A percentile compares a stretch with the other conserved stretches of the same genome.
Evolutionary conservation across 2,888 invertebrate species (phyloP).

Genomic region (Drosophila phalerata): DNA sequence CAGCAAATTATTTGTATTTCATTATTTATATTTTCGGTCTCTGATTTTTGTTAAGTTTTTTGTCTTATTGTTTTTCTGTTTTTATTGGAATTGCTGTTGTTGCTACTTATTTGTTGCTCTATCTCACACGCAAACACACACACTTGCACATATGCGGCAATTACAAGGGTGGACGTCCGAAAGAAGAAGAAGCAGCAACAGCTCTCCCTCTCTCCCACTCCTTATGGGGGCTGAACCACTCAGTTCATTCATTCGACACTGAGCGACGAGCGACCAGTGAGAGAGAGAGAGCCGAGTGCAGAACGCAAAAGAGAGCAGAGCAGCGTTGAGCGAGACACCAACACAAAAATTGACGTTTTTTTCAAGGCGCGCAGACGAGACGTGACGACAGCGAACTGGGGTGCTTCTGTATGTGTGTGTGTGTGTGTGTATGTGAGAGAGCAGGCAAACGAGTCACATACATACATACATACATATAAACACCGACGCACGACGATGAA

Average conservation of each 20-base stretch:
- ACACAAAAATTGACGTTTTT: constrained; percentile 67
- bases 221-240: constrained; percentile 44
- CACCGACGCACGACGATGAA: constrained; percentile 78
- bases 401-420: constrained; percentile 36
- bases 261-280: constrained; percentile 18
- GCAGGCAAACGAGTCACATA: constrained; percentile 41
- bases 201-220: constrained; percentile 16
- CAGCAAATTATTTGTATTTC: too few relatives aligned
- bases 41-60: too few relatives aligned
- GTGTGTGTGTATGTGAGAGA: constrained; percentile 17
- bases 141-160: constrained; percentile 53
- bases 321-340: constrained; percentile 51
- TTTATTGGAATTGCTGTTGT: constrained; percentile 40
- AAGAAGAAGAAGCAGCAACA: constrained; percentile 30
- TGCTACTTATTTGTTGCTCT: constrained; percentile 67
- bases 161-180: constrained; percentile 77
- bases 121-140: constrained; percentile 46
- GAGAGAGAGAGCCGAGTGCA: constrained; percentile 18
- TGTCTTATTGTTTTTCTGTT: constrained; percentile 66
- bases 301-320: constrained; percentile 20
- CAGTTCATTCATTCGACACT: constrained; percentile 67
- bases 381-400: constrained; percentile 54
- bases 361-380: constrained; percentile 69
- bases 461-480: constrained; percentile 43
- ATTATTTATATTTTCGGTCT: too few relatives aligned